Base-by-base conservation (phyloP, 1,140 invertebrate species). In the Tyrophagus putrescentiae region DNA sequence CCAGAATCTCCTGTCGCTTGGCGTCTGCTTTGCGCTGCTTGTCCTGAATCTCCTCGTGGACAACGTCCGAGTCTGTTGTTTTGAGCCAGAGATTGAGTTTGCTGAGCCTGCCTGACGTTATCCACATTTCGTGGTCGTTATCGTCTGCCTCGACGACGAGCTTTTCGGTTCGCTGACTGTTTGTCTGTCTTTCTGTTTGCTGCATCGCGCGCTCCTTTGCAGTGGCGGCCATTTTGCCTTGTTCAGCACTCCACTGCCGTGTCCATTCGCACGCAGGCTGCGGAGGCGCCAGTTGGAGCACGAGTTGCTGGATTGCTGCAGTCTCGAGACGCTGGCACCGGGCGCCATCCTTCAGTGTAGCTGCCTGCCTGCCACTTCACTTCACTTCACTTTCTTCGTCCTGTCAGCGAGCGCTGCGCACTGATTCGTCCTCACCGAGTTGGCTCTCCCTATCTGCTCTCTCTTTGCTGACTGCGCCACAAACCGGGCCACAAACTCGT, bases 11-110 rank as follows among this genome's bases (percentile, higher is more conserved):
- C 11, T 54, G 13, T 27, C 52, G 52, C 21, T 54, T 54, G 21
- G 32, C 52, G 32, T 54, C 52, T 9, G 52, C 52, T 54, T 54
- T 54, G 32, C 25, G 13, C 25, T 54, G 52, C 13, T 54, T 54
- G 9, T 54, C 13, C 27, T 18, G 16, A 54, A 54, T 54, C 25
- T 54, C 52, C 27, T 54, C 52, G 27, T 13, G n/a, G n/a, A n/a
- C n/a, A n/a, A n/a, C n/a, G n/a, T n/a, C n/a, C n/a, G n/a, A n/a
- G n/a, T n/a, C n/a, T n/a, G n/a, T n/a, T n/a, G n/a, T n/a, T n/a
- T n/a, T n/a, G n/a, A n/a, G n/a, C n/a, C n/a, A n/a, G n/a, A n/a
- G n/a, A n/a, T n/a, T n/a, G n/a, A n/a, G n/a, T n/a, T n/a, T n/a
- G n/a, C n/a, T n/a, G n/a, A n/a, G n/a, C n/a, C n/a, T n/a, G n/a